phyloP scores from a whole-genome alignment of 2,113 vertebrate species.

The Taurulus bubalis region DNA sequence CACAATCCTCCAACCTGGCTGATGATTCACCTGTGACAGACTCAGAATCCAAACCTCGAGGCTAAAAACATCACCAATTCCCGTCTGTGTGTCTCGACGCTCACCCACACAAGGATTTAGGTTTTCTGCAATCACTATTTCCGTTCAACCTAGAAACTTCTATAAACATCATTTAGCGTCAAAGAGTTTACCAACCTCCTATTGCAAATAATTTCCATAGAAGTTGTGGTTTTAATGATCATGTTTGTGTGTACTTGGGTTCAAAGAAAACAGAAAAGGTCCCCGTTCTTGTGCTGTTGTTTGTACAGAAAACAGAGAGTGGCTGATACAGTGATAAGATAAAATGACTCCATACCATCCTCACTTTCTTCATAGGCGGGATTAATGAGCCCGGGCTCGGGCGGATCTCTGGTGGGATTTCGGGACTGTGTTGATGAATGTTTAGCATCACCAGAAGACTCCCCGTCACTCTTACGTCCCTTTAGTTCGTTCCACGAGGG shows the following conservation, averaged over 20 bases:
- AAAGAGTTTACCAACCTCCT: not conserved
- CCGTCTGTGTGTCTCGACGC: constrained; percentile 18
- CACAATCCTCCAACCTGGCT: constrained; percentile 32
- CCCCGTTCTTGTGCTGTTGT: not conserved
- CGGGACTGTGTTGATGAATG: constrained; percentile 63
- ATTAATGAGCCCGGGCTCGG: constrained; percentile 90
- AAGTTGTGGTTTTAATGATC: not conserved
- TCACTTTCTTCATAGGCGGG: constrained; percentile 92
- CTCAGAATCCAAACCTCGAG: constrained; percentile 40
- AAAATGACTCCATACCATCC: constrained; percentile 83
- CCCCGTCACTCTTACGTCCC: constrained; percentile 79
- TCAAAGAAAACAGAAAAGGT: constrained; percentile 2
- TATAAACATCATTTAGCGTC: constrained; percentile 36
- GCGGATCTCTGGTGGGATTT: constrained; percentile 63
- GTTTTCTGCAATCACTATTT: constrained; percentile 46
- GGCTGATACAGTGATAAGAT: not conserved
- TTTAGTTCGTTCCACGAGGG: constrained; percentile 84
- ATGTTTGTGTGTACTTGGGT: not conserved
- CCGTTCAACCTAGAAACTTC: constrained; percentile 28
- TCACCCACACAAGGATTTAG: constrained; percentile 35
- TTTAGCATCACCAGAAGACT: constrained; percentile 79
- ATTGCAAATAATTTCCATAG: not conserved
- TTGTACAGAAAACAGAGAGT: not conserved
- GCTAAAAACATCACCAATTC: constrained; percentile 43
- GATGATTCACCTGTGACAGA: constrained; percentile 63